Percentiles rank a stretch among this genome's conserved stretches.
phyloP scores from a whole-genome alignment of 2,113 vertebrate species.

The Nymphicus hollandicus region DNA sequence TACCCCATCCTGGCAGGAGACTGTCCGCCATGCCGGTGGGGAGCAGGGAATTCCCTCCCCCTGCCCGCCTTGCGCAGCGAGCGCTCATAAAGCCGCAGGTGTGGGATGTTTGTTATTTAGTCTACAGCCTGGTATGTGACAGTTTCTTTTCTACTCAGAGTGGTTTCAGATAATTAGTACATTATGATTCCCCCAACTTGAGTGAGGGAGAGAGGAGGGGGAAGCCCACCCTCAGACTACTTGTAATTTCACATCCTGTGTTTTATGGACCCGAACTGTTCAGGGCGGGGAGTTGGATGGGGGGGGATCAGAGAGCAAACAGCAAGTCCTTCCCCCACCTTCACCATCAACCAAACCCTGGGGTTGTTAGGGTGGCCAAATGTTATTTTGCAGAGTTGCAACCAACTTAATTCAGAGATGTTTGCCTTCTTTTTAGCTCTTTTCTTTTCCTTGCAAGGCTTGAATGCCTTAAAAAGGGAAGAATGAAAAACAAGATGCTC shows the following conservation, averaged over 20 bases:
- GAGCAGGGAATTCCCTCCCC: slow-evolving; percentile 57
- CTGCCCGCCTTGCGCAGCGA: neutral
- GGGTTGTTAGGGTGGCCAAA: slow-evolving; percentile 74
- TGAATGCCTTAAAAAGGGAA: slow-evolving; percentile 37
- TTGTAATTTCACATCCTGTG: slow-evolving; percentile 86
- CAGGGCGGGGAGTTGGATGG: slow-evolving; percentile 38
- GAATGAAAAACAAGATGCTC: slow-evolving; percentile 66
- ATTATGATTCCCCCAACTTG: slow-evolving; percentile 83
- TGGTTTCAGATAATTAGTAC: slow-evolving; percentile 84
- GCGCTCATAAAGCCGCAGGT: slow-evolving; percentile 83
- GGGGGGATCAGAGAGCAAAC: slow-evolving; percentile 64
- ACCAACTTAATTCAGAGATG: neutral
- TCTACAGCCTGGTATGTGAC: slow-evolving; percentile 82
- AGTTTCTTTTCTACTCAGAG: slow-evolving; percentile 72
- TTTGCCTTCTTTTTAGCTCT: neutral
- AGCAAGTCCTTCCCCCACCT: slow-evolving; percentile 62
- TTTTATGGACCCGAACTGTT: slow-evolving; percentile 82
- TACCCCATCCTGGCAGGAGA: slow-evolving; percentile 40
- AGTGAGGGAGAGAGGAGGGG: slow-evolving; percentile 74
- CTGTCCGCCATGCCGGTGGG: neutral
- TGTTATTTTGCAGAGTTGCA: slow-evolving; percentile 71
- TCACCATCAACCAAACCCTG: slow-evolving; percentile 48
- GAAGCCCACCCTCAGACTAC: slow-evolving; percentile 83
- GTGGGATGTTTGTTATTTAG: slow-evolving; percentile 86
- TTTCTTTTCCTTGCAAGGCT: neutral